Evolutionary conservation across 1,140 invertebrate species (phyloP), one percentile per base, ranked within the genome.

Genomic region (Diorhabda elongata): DNA sequence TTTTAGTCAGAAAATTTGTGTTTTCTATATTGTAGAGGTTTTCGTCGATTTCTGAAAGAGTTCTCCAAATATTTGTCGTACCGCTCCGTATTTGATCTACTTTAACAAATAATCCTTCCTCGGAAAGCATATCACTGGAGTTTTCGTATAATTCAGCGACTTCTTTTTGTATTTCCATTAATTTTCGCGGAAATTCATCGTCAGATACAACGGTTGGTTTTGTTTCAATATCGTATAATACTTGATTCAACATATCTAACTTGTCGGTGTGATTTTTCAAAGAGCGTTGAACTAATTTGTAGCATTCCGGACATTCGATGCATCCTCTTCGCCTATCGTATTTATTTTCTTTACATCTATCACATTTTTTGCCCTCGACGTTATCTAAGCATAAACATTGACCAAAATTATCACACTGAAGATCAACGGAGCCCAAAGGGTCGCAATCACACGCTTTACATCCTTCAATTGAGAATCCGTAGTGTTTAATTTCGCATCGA

Each of bases 341-440:
- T 79, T 95, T 97, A 78, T 98, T 97, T 78, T 97, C 94, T 81
- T 95, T 95, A 79, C 96, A 98, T 44, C 92, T 87, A 77, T 98
- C 93, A 79, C 96, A 98, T 41, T 87, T 85, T 67, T 90, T 80
- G 9, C 95, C 95, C 81, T 96, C 95, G 2, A 97, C 95, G 79
- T 97, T 97, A 61, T 93, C 89, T 59, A 92, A 87, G 81, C 95
- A 98, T 80, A 89, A 90, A 84, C 95, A 97, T 78, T 97, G 93
- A 9, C 95, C 95, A 69, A 81, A 83, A 26, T 88, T 84, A 72
- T 92, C 88, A 74, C 96, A 98, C 78, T 96, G 94, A 63, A 92
- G 85, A 69, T 90, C 88, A 66, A 88, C 87, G 3, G 94, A 95
- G 11, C 96, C 96, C 77, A 95, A 90, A n/a, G 85, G 85, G 77